Percentiles rank a stretch among this genome's conserved stretches.
Conservation (phyloP, 2,113 vertebrate genomes). For the Psittacula cyanocephala region DNA sequence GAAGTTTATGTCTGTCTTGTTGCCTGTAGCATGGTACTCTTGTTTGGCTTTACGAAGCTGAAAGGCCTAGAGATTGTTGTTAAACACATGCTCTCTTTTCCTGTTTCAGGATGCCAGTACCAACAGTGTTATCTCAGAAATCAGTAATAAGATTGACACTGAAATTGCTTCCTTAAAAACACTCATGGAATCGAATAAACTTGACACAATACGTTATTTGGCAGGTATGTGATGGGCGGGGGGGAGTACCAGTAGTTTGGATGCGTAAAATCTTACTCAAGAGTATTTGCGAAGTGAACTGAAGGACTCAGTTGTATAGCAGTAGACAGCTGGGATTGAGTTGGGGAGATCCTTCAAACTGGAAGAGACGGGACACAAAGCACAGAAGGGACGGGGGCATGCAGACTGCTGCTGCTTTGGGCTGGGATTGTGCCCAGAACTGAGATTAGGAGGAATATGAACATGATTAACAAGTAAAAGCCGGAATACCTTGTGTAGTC, state of each 20-base stretch:
- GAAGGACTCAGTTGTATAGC: neutral
- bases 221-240: slow-evolving; percentile 78
- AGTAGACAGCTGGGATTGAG: neutral
- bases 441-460: neutral
- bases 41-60: neutral
- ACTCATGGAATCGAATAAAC: slow-evolving; percentile 92
- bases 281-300: neutral
- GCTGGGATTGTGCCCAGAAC: neutral
- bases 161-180: slow-evolving; percentile 96
- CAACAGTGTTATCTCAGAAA: slow-evolving; percentile 86
- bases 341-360: neutral
- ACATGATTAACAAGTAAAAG: neutral
- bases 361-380: neutral
- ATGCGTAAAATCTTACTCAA: neutral
- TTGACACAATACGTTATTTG: slow-evolving; percentile 88
- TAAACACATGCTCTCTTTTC: neutral
- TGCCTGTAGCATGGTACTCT: neutral
- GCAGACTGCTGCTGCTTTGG: neutral
- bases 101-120: slow-evolving; percentile 84
- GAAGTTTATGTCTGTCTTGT: neutral
- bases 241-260: neutral
- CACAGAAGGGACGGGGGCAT: no score
- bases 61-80: neutral
- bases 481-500: neutral
- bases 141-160: slow-evolving; percentile 91